phyloP scores from a whole-genome alignment of 2,113 vertebrate species.

The Leuciscus idus region DNA sequence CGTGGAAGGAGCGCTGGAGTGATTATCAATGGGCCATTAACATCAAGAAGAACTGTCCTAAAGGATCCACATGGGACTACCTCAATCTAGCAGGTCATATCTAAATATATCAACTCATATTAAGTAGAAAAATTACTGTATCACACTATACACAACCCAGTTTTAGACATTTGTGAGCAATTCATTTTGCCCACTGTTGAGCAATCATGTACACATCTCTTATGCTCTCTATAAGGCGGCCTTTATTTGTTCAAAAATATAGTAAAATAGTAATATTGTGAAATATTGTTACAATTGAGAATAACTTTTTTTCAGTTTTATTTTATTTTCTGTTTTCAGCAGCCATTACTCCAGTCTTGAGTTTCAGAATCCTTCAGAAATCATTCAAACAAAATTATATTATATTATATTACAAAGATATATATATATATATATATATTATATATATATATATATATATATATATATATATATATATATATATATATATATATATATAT shows the following conservation, averaged over 20 bases:
- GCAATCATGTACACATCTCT: background rate
- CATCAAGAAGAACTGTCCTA: slow-evolving; percentile 95
- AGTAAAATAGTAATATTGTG: background rate
- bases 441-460: too few species aligned
- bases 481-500: too few species aligned
- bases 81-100: slow-evolving; percentile 90
- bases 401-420: too few species aligned
- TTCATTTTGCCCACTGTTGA: background rate
- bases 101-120: background rate
- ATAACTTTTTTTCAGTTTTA: background rate
- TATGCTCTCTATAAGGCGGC: too few species aligned
- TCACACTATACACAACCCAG: background rate
- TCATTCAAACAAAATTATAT: too few species aligned
- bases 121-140: too few species aligned
- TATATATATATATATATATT: too few species aligned
- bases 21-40: slow-evolving; percentile 98
- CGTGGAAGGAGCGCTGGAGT: slow-evolving; percentile 97
- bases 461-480: too few species aligned
- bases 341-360: background rate
- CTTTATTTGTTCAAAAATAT: background rate
- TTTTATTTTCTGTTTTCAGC: background rate
- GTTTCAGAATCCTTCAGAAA: too few species aligned
- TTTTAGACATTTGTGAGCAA: background rate
- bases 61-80: slow-evolving; percentile 95
- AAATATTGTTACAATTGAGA: background rate